Conservation (phyloP, 2,113 vertebrate genomes). For the Picathartes gymnocephalus region DNA sequence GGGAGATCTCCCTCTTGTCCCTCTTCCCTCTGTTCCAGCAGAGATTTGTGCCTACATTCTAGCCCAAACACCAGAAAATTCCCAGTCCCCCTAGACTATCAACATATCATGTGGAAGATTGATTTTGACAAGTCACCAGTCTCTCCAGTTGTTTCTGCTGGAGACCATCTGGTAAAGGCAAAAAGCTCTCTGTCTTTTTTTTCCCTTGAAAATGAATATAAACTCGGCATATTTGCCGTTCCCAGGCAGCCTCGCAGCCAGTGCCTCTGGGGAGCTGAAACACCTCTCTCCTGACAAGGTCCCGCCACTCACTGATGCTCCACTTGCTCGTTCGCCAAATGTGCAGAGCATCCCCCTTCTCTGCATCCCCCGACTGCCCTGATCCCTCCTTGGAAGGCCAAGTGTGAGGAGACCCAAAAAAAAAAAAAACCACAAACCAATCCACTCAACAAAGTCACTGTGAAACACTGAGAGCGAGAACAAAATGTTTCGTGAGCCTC, state of each 20-base stretch:
- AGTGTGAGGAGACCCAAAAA: not conserved
- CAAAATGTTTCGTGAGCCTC: not conserved
- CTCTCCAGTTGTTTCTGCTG: not conserved
- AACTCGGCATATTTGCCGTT: not conserved
- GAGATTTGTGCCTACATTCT: not conserved
- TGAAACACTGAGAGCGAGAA: not conserved
- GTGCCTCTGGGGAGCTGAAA: not conserved
- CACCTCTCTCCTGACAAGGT: not conserved
- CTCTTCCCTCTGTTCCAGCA: not conserved
- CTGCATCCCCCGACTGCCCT: not conserved
- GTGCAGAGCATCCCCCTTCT: not conserved
- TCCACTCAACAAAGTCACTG: fast-evolving
- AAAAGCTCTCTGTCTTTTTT: fast-evolving
- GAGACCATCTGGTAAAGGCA: not conserved
- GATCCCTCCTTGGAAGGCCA: not conserved
- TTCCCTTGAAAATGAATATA: fast-evolving
- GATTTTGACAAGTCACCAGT: not conserved
- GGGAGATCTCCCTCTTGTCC: not conserved
- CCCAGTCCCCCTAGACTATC: not conserved
- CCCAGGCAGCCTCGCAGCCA: not conserved
- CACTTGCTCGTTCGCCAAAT: not conserved
- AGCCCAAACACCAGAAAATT: not conserved
- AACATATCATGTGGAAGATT: not conserved
- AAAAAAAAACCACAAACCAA: not conserved
- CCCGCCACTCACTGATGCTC: not conserved